These are phyloP conservation scores for Charanyca ferruginea DNA, from an alignment of 2,888 invertebrate species.

Conservation along the genomic window DNA sequence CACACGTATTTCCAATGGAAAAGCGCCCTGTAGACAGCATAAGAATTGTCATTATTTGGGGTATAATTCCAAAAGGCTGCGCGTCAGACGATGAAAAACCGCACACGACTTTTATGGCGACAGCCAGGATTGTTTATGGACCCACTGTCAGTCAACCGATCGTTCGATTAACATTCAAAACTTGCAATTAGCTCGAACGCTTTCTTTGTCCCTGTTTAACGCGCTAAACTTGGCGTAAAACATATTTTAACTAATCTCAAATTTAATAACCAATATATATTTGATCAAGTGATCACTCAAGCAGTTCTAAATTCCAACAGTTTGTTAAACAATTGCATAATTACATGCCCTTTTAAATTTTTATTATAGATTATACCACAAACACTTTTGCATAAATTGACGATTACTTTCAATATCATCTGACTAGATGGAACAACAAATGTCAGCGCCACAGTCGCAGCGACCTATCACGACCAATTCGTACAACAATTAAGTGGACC, in stretches of 20 bases:
- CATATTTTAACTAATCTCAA: slow-evolving; percentile 14
- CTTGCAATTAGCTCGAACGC: slow-evolving; percentile 77
- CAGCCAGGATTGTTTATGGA: slow-evolving; percentile 83
- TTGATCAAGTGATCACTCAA: slow-evolving; percentile 13
- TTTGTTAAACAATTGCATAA: slow-evolving; percentile 41
- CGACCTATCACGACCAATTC: slow-evolving; percentile 77
- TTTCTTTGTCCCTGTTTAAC: slow-evolving; percentile 65
- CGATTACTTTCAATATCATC: slow-evolving; percentile 67
- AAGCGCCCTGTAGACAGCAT: slow-evolving; percentile 65
- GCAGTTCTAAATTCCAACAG: slow-evolving; percentile 25
- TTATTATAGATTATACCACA: slow-evolving; percentile 38
- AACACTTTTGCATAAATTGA: slow-evolving; percentile 61
- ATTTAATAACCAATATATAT: slow-evolving; percentile 41
- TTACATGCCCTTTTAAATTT: slow-evolving; percentile 41
- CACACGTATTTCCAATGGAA: slow-evolving; percentile 61
- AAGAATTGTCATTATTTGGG: slow-evolving; percentile 84
- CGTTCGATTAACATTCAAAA: slow-evolving; percentile 81
- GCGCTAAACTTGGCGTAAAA: slow-evolving; percentile 41
- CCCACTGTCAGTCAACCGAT: slow-evolving; percentile 76
- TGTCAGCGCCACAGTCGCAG: slow-evolving; percentile 58
- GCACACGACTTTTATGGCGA: slow-evolving; percentile 87
- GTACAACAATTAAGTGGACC: slow-evolving; percentile 81
- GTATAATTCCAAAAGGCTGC: slow-evolving; percentile 80
- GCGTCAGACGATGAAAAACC: slow-evolving; percentile 86
- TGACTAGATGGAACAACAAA: slow-evolving; percentile 66